A percentile compares a stretch with the other conserved stretches of the same genome.
Evolutionary conservation across 1,140 invertebrate species (phyloP).

Genomic region (Pseudomyrmex gracilis): DNA sequence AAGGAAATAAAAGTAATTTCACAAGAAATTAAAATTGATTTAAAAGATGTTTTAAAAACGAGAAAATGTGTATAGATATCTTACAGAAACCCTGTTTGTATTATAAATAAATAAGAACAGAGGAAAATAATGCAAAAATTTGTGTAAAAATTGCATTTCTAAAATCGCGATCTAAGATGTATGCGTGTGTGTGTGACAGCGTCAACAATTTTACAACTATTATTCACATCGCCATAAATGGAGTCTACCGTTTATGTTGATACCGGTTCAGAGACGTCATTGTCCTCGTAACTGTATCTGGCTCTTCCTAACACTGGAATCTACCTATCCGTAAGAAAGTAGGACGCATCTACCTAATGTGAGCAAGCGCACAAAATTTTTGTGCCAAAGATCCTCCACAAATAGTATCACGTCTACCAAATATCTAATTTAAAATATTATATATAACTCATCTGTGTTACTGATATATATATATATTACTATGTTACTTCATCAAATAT

Average conservation of each 20-base stretch:
- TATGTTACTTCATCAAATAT: no score
- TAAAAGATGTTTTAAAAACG: no score
- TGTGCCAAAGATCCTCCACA: slow-evolving; percentile 3
- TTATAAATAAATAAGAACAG: no score
- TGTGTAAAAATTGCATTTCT: slow-evolving; percentile 2
- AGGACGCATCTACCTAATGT: slow-evolving; percentile 62
- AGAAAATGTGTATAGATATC: no score
- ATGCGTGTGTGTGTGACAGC: no score
- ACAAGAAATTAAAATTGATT: no score
- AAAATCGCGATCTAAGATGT: background rate
- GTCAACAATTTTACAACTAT: no score
- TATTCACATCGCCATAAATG: slow-evolving; percentile 38
- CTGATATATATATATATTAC: no score
- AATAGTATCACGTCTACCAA: background rate
- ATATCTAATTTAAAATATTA: background rate
- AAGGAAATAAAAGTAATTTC: no score
- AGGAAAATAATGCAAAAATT: no score
- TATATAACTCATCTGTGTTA: background rate
- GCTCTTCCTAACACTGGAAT: slow-evolving; percentile 77
- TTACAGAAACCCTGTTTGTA: no score
- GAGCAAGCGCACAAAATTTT: slow-evolving; percentile 16
- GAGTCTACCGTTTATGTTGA: slow-evolving; percentile 68
- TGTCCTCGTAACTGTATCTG: slow-evolving; percentile 79
- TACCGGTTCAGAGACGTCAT: slow-evolving; percentile 80
- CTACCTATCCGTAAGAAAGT: slow-evolving; percentile 72